Percentiles rank a stretch among this genome's conserved stretches.
phyloP scores from a whole-genome alignment of 2,888 invertebrate genomes.

The Drosophila borealis region DNA sequence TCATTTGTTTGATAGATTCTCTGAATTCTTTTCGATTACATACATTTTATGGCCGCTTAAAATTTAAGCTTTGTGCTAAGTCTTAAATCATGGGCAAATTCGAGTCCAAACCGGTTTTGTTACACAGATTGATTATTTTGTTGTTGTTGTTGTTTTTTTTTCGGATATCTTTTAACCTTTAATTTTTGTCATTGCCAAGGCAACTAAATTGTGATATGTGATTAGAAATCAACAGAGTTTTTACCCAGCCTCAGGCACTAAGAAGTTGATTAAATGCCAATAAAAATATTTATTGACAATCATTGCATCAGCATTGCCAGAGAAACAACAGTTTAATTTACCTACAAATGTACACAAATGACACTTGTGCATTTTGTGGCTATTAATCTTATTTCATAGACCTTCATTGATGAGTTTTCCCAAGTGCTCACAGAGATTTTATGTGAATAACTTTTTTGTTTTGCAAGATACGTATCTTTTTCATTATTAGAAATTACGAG shows the following conservation, averaged over 20 bases:
- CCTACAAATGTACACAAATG: not conserved
- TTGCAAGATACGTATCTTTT: too few relatives aligned
- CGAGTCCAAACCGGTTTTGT: slow-evolving; percentile 45
- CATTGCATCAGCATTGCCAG: slow-evolving; percentile 29
- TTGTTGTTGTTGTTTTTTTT: slow-evolving; percentile 5
- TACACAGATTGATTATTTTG: slow-evolving; percentile 3
- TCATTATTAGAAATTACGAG: too few relatives aligned
- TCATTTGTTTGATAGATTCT: slow-evolving; percentile 30
- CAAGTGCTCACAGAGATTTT: too few relatives aligned
- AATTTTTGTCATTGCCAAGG: slow-evolving; percentile 38
- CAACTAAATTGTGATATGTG: slow-evolving; percentile 3
- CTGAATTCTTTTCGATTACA: slow-evolving; percentile 28
- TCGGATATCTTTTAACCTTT: slow-evolving; percentile 30
- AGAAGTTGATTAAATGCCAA: slow-evolving; percentile 31
- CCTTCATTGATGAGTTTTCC: too few relatives aligned
- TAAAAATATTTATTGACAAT: slow-evolving; percentile 40
- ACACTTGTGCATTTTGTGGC: not conserved
- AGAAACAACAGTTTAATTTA: slow-evolving; percentile 9
- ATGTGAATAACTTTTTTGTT: too few relatives aligned
- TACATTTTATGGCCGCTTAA: slow-evolving; percentile 25
- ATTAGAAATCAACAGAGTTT: slow-evolving; percentile 6
- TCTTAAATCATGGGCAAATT: slow-evolving; percentile 40
- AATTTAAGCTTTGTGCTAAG: slow-evolving; percentile 25
- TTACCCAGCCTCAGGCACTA: not conserved
- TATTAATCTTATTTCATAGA: not conserved